phyloP scores from a whole-genome alignment of 2,797 vertebrate species.

The Thunnus albacares region DNA sequence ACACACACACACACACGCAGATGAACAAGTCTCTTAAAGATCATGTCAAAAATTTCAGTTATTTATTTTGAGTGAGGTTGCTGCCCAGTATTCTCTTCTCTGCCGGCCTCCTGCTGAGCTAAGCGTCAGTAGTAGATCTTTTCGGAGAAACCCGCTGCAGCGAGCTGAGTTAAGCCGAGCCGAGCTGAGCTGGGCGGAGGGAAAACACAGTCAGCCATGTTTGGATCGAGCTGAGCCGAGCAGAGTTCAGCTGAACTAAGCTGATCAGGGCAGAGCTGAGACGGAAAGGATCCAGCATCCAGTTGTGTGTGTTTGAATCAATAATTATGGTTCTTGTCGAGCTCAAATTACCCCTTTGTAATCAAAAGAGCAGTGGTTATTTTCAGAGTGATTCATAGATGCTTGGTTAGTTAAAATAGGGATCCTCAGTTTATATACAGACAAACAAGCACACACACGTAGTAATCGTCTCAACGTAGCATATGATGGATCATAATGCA shows the following conservation, averaged over 20 bases:
- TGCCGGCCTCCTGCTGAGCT: not conserved
- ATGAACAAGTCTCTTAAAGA: not conserved
- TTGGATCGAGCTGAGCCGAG: conserved; percentile 49
- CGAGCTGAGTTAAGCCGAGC: conserved; percentile 33
- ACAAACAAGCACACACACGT: conserved; percentile 7
- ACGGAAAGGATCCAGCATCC: conserved; percentile 43
- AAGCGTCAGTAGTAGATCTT: conserved; percentile 25
- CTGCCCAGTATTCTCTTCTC: not conserved
- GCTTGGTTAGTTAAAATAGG: conserved; percentile 20
- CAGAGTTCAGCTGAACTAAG: conserved; percentile 48
- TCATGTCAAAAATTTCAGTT: not conserved
- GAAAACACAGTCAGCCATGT: conserved; percentile 19
- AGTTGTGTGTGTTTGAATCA: conserved; percentile 62
- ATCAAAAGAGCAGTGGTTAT: conserved; percentile 65
- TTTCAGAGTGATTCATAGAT: conserved; percentile 53
- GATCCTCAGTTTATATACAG: conserved; percentile 5
- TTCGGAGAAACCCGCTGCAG: conserved; percentile 7
- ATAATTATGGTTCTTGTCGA: conserved; percentile 70
- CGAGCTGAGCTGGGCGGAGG: conserved; percentile 17
- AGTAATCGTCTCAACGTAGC: too few species aligned
- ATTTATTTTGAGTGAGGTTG: not conserved
- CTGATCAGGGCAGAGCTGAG: conserved; percentile 44
- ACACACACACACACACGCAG: conserved; percentile 6
- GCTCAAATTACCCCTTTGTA: conserved; percentile 71
- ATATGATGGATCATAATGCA: conserved; percentile 17